These are phyloP conservation scores for Pammene fasciana DNA, from an alignment of 2,888 invertebrate genomes.

Conservation along the genomic window DNA sequence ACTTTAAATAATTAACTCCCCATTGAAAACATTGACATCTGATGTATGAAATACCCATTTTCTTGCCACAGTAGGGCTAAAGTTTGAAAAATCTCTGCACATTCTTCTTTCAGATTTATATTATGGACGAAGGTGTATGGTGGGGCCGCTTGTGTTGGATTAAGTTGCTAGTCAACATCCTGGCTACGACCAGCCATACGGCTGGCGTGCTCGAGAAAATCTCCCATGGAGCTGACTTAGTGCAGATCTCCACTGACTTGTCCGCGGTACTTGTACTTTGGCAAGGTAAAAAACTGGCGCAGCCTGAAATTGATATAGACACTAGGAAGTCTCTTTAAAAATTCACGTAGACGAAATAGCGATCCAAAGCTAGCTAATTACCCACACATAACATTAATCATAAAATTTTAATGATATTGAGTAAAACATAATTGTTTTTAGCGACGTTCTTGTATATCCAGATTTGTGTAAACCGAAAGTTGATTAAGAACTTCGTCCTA, in stretches of 20 bases:
- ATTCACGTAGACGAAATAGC: too few species aligned
- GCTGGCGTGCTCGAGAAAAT: constrained; percentile 13
- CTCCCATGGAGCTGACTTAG: constrained; percentile 23
- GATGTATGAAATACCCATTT: too few species aligned
- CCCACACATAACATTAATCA: too few species aligned
- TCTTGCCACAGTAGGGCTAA: too few species aligned
- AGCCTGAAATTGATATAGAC: too few species aligned
- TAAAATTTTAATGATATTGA: not conserved
- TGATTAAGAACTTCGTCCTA: constrained; percentile 19
- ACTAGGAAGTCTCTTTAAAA: too few species aligned
- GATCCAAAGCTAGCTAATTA: too few species aligned
- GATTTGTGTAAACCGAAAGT: constrained; percentile 23
- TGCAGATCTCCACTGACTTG: constrained; percentile 25
- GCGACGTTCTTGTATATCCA: constrained; percentile 22
- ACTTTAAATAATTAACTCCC: too few species aligned
- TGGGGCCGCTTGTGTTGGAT: constrained; percentile 4
- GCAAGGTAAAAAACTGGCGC: constrained; percentile 13
- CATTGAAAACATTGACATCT: too few species aligned
- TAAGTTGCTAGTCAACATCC: constrained; percentile 12
- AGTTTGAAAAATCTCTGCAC: too few species aligned
- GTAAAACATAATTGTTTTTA: not conserved
- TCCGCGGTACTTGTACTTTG: constrained; percentile 28
- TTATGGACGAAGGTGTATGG: constrained; percentile 14
- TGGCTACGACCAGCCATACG: constrained; percentile 19
- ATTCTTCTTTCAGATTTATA: constrained; percentile 19